A percentile compares a stretch with the other conserved stretches of the same genome.
Conservation (phyloP, 2,113 vertebrate species). For the Vulpes lagopus region DNA sequence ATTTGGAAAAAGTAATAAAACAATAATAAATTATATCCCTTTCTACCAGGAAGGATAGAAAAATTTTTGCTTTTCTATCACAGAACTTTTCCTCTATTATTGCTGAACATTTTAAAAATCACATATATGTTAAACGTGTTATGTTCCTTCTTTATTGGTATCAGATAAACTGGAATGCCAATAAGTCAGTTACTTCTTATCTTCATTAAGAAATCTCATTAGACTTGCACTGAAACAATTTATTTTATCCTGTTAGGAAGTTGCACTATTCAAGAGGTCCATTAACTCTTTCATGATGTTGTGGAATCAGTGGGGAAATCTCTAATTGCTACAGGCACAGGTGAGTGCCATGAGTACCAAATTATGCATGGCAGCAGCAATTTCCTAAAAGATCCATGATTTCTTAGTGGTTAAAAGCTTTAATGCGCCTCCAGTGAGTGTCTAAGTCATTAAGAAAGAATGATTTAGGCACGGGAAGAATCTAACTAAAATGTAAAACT, state of each 20-base stretch:
- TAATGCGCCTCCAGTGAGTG: constrained; percentile 65
- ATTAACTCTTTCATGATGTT: constrained; percentile 71
- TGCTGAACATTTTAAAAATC: constrained; percentile 10
- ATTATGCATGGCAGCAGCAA: constrained; percentile 63
- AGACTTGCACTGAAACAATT: constrained; percentile 53
- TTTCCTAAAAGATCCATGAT: constrained; percentile 70
- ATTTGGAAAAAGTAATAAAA: constrained; percentile 54
- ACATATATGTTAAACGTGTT: neutral
- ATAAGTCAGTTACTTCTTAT: constrained; percentile 14
- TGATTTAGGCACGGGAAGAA: constrained; percentile 63
- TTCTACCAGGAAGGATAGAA: neutral
- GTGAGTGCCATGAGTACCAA: constrained; percentile 61
- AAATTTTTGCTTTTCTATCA: constrained; percentile 13
- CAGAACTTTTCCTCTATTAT: constrained; percentile 32
- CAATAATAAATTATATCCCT: neutral
- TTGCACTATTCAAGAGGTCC: constrained; percentile 36
- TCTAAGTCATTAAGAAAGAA: constrained; percentile 66
- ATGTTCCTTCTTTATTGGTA: constrained; percentile 16
- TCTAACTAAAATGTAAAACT: constrained; percentile 59
- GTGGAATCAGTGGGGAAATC: constrained; percentile 58
- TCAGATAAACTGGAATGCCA: constrained; percentile 33
- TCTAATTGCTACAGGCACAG: constrained; percentile 67
- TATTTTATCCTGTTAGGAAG: constrained; percentile 69
- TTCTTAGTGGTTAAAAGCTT: constrained; percentile 66
- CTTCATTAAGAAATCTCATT: constrained; percentile 62